These are phyloP conservation scores for Melospiza melodia DNA, from an alignment of 2,113 vertebrate species.

Conservation along the genomic window DNA sequence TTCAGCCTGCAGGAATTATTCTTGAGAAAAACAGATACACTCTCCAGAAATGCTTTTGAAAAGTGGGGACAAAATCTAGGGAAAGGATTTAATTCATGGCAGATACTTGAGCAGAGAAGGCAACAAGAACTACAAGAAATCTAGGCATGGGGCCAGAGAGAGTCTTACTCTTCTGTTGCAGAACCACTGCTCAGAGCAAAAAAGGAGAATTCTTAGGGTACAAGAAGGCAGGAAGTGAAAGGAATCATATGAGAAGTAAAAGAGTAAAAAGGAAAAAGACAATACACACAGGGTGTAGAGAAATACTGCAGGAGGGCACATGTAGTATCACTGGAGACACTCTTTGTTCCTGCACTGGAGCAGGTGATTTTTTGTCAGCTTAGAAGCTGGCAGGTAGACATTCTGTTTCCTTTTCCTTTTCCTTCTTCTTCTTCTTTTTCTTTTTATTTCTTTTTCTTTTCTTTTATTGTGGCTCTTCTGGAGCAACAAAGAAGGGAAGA, in stretches of 20 bases:
- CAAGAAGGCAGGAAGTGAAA: not conserved
- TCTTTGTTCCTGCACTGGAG: not conserved
- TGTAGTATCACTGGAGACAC: not conserved
- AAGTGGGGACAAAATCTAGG: not conserved
- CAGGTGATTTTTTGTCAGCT: not conserved
- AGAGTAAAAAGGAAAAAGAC: not conserved
- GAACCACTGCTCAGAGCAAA: not conserved
- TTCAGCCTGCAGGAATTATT: slow-evolving; percentile 33
- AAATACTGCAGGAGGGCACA: not conserved
- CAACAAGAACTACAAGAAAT: not conserved
- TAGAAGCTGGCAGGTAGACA: not conserved
- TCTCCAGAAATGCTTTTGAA: slow-evolving; percentile 11
- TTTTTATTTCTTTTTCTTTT: no score
- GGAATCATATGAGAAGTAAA: not conserved
- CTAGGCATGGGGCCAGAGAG: not conserved
- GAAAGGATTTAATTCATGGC: not conserved
- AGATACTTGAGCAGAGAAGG: not conserved
- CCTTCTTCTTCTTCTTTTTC: no score
- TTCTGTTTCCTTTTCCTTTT: not conserved
- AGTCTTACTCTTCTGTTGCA: not conserved
- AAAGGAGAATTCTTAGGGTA: not conserved
- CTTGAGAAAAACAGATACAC: not conserved
- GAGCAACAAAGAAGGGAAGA: not conserved
- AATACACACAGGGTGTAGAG: not conserved
- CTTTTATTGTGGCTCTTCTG: not conserved